Conservation (phyloP, 2,888 invertebrate species). For the Morpho achilles region DNA sequence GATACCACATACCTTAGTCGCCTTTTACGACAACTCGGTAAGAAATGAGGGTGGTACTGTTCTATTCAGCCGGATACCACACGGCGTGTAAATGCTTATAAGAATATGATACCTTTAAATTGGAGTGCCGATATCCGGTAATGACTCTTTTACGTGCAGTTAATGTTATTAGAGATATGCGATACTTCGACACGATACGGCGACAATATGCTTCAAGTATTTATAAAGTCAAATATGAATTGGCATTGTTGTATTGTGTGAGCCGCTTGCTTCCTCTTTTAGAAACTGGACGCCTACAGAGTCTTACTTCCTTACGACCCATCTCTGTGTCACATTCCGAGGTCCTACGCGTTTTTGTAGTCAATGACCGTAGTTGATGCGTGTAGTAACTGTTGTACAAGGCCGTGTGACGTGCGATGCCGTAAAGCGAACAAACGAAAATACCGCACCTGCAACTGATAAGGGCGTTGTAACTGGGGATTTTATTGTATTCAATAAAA, state of each 20-base stretch:
- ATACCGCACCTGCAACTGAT: conserved; percentile 7
- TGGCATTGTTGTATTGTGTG: conserved; percentile 71
- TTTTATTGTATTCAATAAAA: not conserved
- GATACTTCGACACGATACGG: conserved; percentile 24
- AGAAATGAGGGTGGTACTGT: no score
- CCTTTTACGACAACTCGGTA: no score
- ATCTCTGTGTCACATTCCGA: conserved; percentile 32
- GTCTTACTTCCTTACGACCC: conserved; percentile 48
- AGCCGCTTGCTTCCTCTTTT: conserved; percentile 58
- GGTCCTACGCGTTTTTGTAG: conserved; percentile 32
- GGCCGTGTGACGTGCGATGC: conserved; percentile 8
- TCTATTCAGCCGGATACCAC: no score
- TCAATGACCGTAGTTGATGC: conserved; percentile 34
- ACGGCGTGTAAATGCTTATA: no score
- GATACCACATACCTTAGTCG: no score
- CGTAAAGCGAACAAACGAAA: conserved; percentile 9
- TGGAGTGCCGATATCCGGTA: conserved; percentile 24
- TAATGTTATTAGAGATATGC: conserved; percentile 28
- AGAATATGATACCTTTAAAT: conserved; percentile 5
- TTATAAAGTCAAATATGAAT: conserved; percentile 70
- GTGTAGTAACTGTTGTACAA: conserved; percentile 15
- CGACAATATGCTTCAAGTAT: conserved; percentile 44
- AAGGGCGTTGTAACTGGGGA: conserved; percentile 1
- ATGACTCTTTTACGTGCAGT: conserved; percentile 20
- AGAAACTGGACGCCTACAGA: conserved; percentile 47